Percentiles rank a stretch among this genome's conserved stretches.
These are phyloP conservation scores for Noturus placidus DNA, from an alignment of 2,113 vertebrate genomes.

Conservation along the genomic window DNA sequence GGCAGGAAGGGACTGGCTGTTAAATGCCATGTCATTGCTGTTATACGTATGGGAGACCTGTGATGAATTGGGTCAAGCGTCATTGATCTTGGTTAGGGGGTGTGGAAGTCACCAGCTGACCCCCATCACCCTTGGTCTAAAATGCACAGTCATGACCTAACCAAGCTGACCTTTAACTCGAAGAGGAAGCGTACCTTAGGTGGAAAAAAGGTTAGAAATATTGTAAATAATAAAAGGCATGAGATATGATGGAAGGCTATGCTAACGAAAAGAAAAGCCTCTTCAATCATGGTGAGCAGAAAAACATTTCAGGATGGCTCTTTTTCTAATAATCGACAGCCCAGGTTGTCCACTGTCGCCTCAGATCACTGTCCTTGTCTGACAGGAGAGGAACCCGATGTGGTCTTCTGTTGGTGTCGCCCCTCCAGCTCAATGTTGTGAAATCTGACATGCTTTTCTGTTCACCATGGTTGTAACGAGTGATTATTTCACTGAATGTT, in stretches of 20 bases:
- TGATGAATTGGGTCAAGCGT: conserved; percentile 53
- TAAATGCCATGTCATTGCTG: conserved; percentile 43
- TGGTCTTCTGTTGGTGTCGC: not conserved
- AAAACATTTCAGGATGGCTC: not conserved
- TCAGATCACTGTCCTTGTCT: not conserved
- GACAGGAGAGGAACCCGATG: not conserved
- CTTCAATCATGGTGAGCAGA: not conserved
- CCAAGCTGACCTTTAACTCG: conserved; percentile 5
- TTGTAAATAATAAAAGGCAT: not conserved
- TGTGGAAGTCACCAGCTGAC: conserved; percentile 57
- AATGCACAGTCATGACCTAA: conserved; percentile 51
- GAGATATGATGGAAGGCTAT: not conserved
- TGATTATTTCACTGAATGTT: not conserved
- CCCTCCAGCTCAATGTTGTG: not conserved
- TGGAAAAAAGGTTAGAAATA: not conserved
- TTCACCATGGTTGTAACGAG: not conserved
- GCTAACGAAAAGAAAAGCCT: not conserved
- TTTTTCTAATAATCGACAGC: not conserved
- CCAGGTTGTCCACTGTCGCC: no score
- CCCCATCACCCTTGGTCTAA: conserved; percentile 49
- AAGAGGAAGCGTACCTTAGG: not conserved
- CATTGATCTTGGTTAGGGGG: conserved; percentile 48
- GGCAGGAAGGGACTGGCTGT: conserved; percentile 6
- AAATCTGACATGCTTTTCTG: not conserved
- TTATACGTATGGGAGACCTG: conserved; percentile 36